Conservation (phyloP, 2,113 vertebrate species). For the Lasiurus cinereus region DNA sequence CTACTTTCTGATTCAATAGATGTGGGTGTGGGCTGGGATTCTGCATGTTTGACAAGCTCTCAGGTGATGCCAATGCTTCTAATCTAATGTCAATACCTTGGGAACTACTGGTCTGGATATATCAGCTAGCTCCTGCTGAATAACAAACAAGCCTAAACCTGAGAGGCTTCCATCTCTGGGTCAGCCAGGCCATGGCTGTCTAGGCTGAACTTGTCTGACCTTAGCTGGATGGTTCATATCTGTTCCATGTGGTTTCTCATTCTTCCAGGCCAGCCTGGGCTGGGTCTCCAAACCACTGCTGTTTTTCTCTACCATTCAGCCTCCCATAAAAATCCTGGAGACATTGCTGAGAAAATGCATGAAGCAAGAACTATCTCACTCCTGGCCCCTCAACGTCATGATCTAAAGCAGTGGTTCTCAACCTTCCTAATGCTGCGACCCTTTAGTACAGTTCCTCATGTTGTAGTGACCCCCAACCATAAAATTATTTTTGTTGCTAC, state of each 20-base stretch:
- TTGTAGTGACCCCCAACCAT: too few species aligned
- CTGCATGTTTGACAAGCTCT: not conserved
- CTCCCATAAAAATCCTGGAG: not conserved
- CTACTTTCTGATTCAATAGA: not conserved
- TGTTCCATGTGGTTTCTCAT: not conserved
- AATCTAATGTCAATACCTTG: not conserved
- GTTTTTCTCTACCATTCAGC: not conserved
- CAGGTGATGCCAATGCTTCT: not conserved
- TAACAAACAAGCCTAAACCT: not conserved
- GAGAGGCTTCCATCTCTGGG: not conserved
- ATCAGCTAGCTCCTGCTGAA: not conserved
- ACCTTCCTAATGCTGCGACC: too few species aligned
- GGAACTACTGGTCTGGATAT: not conserved
- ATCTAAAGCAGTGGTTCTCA: not conserved
- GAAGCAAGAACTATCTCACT: not conserved
- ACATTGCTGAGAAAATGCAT: not conserved
- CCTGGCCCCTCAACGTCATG: not conserved
- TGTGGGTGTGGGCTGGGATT: not conserved
- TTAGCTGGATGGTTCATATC: not conserved
- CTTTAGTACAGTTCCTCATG: too few species aligned
- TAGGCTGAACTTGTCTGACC: not conserved
- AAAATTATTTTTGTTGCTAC: too few species aligned
- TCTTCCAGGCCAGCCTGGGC: not conserved
- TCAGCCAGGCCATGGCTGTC: not conserved
- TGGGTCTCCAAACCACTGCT: not conserved